Evolutionary conservation across 1,140 invertebrate genomes (phyloP), one percentile per base, ranked within the genome.

Genomic region (Daktulosphaira vitifoliae): DNA sequence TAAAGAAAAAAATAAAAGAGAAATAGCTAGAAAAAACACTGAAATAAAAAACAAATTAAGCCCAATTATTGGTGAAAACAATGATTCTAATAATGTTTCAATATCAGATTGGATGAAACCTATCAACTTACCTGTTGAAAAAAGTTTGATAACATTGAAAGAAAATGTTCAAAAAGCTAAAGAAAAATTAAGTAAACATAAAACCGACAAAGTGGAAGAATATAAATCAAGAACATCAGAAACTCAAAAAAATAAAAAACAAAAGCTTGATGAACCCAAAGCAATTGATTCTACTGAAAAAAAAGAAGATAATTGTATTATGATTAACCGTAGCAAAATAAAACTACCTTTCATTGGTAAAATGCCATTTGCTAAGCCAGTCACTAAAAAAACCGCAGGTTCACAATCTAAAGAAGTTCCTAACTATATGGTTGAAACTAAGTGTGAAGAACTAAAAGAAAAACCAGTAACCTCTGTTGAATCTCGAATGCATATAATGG

Each of bases 291-390:
- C 2, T 33, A 4, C n/a, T 48, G 42, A 48, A 29, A 62, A 48
- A 20, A 62, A 62, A 37, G 56, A 62, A 16, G 56, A 62, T 26
- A 62, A 15, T 8, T 33, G 70, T 46, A 48, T 65, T 20, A 64
- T 66, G 5, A 65, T 25, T 25, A 48, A 68, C 15, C 56, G 56
- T 51, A 70, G 71, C 13, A 73, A 71, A 68, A 67, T 83, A n/a
- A 85, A 84, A 69, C 69, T 85, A 33, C 83, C 83, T 0, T 85
- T 86, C 65, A 86, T 85, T 51, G 84, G 84, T 1, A 75, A 83
- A 69, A 80, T 86, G 75, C 84, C 84, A 2, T 71, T 86, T 38
- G 74, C 56, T 29, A 62, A 62, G 20, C 56, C 56, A 20, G 29
- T 18, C 8, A 15, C 16, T 33, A 62, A 48, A 48, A 62, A 62